Base-by-base conservation (phyloP, 2,113 vertebrate species). In the Odocoileus virginianus region DNA sequence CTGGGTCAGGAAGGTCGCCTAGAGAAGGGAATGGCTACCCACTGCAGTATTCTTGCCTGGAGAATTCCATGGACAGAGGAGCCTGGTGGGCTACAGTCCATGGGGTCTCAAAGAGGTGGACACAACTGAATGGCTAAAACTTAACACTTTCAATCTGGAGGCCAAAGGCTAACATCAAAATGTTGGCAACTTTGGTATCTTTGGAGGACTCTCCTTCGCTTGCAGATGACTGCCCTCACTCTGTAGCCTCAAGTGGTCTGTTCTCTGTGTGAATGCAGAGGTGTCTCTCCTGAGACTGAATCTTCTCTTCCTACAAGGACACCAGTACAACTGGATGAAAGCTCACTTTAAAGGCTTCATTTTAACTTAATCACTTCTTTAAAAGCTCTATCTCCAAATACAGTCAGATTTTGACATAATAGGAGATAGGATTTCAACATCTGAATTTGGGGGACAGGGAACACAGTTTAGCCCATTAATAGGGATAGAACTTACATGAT, bases 1-100 rank as follows among this genome's bases (percentile, higher is more conserved):
- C 33, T n/a, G 33, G 33, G 16, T 67, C 16, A 0, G 33, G 61
- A 67, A n/a, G 33, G 0, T 19, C 0, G 7, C 7, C 17, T n/a
- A 17, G 61, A 67, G 16, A n/a, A 67, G 33, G 61, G 15, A 67
- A 67, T n/a, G 33, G 61, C 16, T 67, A 67, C 33, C 16, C 16
- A 19, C 33, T 67, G 61, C 61, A n/a, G 33, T n/a, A 67, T n/a
- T 67, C 33, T n/a, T 4, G 9, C 61, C 30, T 64, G 15, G 33
- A n/a, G 61, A 64, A 64, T n/a, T 64, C 3, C 61, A 64, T 17
- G 61, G 61, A 8, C 61, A 64, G 15, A 64, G 30, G 15, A 64
- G 30, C 30, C 15, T 64, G 30, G 16, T 64, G 30, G 30, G 30
- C 7, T 64, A n/a, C 61, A n/a, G 30, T n/a, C 30, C 7, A 1